Percentiles rank a stretch among this genome's conserved stretches.
Evolutionary conservation across 2,113 vertebrate species (phyloP).

Genomic region (Actenoides lindsayi): DNA sequence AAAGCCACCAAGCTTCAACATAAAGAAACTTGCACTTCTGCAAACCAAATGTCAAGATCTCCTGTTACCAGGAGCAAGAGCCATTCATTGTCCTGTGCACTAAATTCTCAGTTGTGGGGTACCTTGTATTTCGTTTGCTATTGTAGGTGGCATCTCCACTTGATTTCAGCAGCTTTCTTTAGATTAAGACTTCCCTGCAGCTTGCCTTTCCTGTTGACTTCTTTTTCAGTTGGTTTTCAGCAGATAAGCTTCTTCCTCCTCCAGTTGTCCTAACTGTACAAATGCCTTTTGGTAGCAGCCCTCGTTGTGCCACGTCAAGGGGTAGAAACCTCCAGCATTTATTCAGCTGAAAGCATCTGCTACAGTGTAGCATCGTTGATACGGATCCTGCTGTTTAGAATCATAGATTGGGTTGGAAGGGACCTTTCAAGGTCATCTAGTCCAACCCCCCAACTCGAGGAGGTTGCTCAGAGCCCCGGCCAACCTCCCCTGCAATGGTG

Average conservation of each 20-base stretch:
- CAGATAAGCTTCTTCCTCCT: slow-evolving; percentile 1
- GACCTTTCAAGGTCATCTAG: too few relatives aligned
- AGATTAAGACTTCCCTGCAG: neutral
- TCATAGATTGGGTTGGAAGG: too few relatives aligned
- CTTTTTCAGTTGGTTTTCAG: neutral
- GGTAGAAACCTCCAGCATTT: neutral
- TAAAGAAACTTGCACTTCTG: neutral
- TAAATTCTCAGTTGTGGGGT: neutral
- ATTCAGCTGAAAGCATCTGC: neutral
- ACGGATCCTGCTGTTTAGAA: neutral
- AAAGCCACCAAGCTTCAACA: neutral
- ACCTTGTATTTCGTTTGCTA: neutral
- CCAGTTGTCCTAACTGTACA: neutral
- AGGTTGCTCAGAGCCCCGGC: too few relatives aligned
- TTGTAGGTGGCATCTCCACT: neutral
- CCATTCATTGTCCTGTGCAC: neutral
- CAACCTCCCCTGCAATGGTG: too few relatives aligned
- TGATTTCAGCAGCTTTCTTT: neutral
- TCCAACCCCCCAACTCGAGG: too few relatives aligned
- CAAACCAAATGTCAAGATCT: neutral
- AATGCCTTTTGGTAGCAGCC: neutral
- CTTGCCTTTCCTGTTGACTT: neutral
- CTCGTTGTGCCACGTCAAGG: fast-evolving
- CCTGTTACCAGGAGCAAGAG: neutral
- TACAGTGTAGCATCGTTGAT: neutral